A percentile compares a stretch with the other conserved stretches of the same genome.
Evolutionary conservation across 2,888 invertebrate species (phyloP).

Genomic region (Hyposoter dolosus): DNA sequence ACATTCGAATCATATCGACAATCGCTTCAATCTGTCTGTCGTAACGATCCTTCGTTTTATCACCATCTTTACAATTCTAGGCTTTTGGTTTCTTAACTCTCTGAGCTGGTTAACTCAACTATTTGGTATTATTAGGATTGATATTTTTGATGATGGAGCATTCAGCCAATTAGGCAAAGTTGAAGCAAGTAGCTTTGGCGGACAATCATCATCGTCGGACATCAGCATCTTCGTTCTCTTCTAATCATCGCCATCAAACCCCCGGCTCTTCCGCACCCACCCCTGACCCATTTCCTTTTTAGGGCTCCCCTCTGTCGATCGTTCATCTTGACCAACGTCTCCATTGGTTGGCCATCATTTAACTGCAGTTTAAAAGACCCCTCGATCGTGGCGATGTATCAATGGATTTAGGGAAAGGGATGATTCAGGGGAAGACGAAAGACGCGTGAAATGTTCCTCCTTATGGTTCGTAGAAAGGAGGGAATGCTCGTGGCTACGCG

Average conservation of each 20-base stretch:
- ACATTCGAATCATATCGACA: slow-evolving; percentile 5
- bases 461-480: slow-evolving; percentile 52
- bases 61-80: neutral
- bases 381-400: neutral
- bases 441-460: slow-evolving; percentile 29
- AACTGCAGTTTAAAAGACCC: neutral
- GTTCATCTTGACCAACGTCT: neutral
- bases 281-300: neutral
- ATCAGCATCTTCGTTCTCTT: neutral
- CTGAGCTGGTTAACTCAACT: neutral
- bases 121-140: slow-evolving; percentile 8
- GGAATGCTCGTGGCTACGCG: slow-evolving; percentile 79
- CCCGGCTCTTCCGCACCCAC: neutral
- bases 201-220: neutral
- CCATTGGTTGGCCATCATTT: neutral
- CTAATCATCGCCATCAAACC: neutral
- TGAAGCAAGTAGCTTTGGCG: neutral
- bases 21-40: neutral
- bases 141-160: neutral
- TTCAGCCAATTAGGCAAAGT: neutral
- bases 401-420: slow-evolving; percentile 7
- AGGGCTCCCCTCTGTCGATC: neutral
- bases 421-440: neutral
- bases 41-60: neutral
- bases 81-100: neutral